Percentiles rank a stretch among this genome's conserved stretches.
Conservation (phyloP, 2,888 invertebrate genomes). For the Mesorhabditis spiculigera region DNA sequence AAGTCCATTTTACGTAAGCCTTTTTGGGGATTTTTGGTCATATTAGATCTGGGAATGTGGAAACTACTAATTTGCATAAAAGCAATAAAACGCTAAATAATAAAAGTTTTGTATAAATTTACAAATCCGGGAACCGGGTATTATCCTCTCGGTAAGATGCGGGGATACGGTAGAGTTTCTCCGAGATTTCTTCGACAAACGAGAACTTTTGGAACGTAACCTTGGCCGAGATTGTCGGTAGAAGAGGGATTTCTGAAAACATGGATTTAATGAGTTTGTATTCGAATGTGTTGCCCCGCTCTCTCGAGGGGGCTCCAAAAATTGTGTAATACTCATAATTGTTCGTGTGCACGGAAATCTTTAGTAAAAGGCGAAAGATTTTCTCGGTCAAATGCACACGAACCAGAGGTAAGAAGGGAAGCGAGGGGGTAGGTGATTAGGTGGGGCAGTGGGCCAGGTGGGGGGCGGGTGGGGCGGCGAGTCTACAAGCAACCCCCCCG, state of each 20-base stretch:
- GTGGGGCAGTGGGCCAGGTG: background rate
- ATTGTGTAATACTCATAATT: no score
- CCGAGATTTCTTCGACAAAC: constrained; percentile 68
- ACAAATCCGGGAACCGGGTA: constrained; percentile 55
- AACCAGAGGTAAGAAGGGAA: background rate
- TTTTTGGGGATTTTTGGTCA: no score
- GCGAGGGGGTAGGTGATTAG: background rate
- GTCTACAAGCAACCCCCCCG: no score
- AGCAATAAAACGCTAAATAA: no score
- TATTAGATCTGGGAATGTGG: no score
- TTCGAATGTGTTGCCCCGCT: background rate
- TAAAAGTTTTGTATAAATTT: constrained; percentile 5
- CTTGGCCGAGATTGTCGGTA: constrained; percentile 94
- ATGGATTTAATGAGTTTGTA: background rate
- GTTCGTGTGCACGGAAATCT: background rate
- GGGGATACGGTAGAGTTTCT: constrained; percentile 61
- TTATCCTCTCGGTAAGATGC: constrained; percentile 57
- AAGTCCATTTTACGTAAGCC: no score
- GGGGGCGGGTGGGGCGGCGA: no score
- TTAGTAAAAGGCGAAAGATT: background rate
- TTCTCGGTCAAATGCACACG: background rate
- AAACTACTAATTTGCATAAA: no score
- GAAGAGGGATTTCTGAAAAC: constrained; percentile 82
- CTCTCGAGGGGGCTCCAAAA: no score
- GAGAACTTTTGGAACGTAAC: constrained; percentile 97